These are phyloP conservation scores for Excalfactoria chinensis DNA, from an alignment of 2,113 vertebrate species.

Conservation along the genomic window DNA sequence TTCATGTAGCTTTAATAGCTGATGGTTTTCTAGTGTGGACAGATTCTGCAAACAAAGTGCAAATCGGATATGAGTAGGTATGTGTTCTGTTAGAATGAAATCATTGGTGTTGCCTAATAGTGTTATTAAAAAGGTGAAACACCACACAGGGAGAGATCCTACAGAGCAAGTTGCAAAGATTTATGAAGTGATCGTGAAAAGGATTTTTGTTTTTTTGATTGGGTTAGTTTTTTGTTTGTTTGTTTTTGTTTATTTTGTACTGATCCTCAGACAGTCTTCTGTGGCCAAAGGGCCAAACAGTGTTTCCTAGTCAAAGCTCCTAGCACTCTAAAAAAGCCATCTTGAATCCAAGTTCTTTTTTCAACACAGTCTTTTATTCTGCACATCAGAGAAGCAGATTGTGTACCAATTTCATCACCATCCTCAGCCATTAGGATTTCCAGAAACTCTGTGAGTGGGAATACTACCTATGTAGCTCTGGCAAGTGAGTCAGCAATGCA, in stretches of 20 bases:
- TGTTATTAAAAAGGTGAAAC: background rate
- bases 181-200: background rate
- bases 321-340: background rate
- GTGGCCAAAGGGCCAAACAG: background rate
- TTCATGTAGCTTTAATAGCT: background rate
- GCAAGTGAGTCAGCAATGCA: no score
- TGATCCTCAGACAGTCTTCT: background rate
- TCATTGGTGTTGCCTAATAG: background rate
- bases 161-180: background rate
- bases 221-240: background rate
- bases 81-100: background rate
- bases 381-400: background rate
- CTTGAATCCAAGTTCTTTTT: background rate
- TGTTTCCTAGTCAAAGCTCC: background rate
- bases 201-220: background rate
- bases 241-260: background rate
- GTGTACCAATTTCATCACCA: background rate
- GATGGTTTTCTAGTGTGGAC: accelerated
- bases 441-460: background rate
- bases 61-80: background rate
- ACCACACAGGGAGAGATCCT: background rate
- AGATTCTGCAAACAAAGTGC: background rate
- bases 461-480: background rate
- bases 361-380: background rate
- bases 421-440: background rate